phyloP scores from a whole-genome alignment of 2,888 invertebrate genomes.

The Brachyopa scutellaris region DNA sequence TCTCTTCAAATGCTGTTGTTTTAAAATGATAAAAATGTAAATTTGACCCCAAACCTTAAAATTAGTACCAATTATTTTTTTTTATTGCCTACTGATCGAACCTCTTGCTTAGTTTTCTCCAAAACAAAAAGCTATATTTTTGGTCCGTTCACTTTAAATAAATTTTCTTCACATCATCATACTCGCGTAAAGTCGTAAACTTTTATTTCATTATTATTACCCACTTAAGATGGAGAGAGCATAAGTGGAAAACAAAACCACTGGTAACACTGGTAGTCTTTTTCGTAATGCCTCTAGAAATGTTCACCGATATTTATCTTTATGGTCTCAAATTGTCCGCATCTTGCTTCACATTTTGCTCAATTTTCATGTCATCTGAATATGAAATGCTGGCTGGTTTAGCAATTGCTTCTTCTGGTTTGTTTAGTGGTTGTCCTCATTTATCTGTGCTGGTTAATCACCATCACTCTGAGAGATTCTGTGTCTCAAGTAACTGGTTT shows the following conservation, averaged over 20 bases:
- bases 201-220: constrained; percentile 51
- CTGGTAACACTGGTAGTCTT: constrained; percentile 60
- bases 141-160: background rate
- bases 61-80: too few relatives aligned
- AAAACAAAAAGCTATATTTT: background rate
- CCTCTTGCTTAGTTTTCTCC: constrained; percentile 1
- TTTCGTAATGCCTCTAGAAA: constrained; percentile 48
- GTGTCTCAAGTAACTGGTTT: constrained; percentile 50
- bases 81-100: constrained; percentile 20
- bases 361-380: constrained; percentile 65
- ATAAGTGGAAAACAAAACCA: background rate
- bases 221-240: constrained; percentile 24
- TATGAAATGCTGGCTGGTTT: constrained; percentile 47
- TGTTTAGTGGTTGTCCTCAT: constrained; percentile 56
- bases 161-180: constrained; percentile 5
- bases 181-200: too few relatives aligned
- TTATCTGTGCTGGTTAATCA: constrained; percentile 58
- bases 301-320: constrained; percentile 67
- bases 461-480: constrained; percentile 58
- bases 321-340: constrained; percentile 65
- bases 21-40: too few relatives aligned
- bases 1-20: too few relatives aligned
- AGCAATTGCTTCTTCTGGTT: constrained; percentile 46
- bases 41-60: too few relatives aligned
- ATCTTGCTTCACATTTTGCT: constrained; percentile 66